These are phyloP conservation scores for Mylabris sibirica DNA, from an alignment of 2,888 invertebrate species.

Conservation along the genomic window DNA sequence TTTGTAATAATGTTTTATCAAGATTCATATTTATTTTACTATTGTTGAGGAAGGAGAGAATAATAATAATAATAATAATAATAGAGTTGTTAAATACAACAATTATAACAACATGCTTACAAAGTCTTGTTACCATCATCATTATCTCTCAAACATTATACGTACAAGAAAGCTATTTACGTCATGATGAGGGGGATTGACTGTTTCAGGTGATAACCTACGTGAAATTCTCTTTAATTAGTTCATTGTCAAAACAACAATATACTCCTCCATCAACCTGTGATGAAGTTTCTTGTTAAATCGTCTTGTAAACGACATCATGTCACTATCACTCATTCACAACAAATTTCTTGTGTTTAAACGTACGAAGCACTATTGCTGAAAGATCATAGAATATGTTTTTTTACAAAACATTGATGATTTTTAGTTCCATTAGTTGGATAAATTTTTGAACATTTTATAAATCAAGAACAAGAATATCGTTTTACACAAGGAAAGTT, in stretches of 20 bases:
- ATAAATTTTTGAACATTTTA: background rate
- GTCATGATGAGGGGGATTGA: constrained; percentile 40
- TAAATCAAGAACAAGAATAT: background rate
- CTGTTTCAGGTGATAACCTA: constrained; percentile 52
- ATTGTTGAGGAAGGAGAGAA: constrained; percentile 24
- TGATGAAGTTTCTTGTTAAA: background rate
- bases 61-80: too few relatives aligned
- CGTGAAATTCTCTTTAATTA: constrained; percentile 54
- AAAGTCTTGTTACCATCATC: background rate
- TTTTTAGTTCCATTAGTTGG: background rate
- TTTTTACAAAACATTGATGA: background rate
- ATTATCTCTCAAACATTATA: constrained; percentile 20
- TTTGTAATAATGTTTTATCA: constrained; percentile 31
- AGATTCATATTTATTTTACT: background rate
- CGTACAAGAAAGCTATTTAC: constrained; percentile 49
- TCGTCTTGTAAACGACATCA: constrained; percentile 9
- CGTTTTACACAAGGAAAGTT: background rate
- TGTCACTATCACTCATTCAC: constrained; percentile 27
- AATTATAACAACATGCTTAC: constrained; percentile 37
- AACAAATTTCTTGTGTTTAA: background rate
- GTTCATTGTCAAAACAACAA: constrained; percentile 53
- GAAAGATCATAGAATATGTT: background rate
- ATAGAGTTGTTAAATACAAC: constrained; percentile 48
- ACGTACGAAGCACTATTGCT: background rate
- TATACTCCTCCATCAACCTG: background rate